Base-by-base conservation (phyloP, 1,140 invertebrate genomes). In the Aphelenchoides fujianensis region DNA sequence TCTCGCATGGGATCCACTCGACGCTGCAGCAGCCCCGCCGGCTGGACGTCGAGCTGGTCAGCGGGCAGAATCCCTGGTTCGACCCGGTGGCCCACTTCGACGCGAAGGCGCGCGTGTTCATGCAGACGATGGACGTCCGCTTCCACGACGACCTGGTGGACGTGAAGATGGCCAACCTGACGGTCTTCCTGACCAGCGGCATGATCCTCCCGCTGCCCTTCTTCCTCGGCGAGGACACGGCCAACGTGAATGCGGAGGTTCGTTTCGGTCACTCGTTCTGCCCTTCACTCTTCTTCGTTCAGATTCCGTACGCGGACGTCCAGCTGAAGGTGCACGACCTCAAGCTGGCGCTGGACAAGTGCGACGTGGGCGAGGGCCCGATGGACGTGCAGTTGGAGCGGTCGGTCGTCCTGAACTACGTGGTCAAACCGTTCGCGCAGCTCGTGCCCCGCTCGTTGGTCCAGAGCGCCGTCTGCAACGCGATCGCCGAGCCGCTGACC, bases 51-150 rank as follows among this genome's bases (percentile, higher is more conserved):
- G 41, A 74, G 27, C 16, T 74, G 32, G 23, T 23, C 30, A 74
- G 61, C 68, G 71, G 36, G 7, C 55, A 31, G 3, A 54, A 76
- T 3, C 72, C 72, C 12, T 74, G 59, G 66, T 74, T 74, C 36
- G 72, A 74, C 31, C 35, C 69, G 23, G 63, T 74, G 32, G 72
- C 72, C 7, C 72, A 74, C 52, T 41, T 74, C 2, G 52, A 76
- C 27, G 16, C 59, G 61, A 74, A 32, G 27, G 36, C 35, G 16
- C 36, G 59, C 52, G 19, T 72, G 54, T 54, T 23, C 48, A 48
- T 74, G 37, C 61, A 34, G 54, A 36, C 55, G n/a, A 41, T 73
- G 19, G 54, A 59, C 7, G 59, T 73, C 7, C 23, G 48, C n/a
- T 73, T 73, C 30, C 71, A 71, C 19, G 52, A 73, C 34, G 55